These are phyloP conservation scores for Agraylea sexmaculata DNA, from an alignment of 1,140 invertebrate species.

Conservation along the genomic window DNA sequence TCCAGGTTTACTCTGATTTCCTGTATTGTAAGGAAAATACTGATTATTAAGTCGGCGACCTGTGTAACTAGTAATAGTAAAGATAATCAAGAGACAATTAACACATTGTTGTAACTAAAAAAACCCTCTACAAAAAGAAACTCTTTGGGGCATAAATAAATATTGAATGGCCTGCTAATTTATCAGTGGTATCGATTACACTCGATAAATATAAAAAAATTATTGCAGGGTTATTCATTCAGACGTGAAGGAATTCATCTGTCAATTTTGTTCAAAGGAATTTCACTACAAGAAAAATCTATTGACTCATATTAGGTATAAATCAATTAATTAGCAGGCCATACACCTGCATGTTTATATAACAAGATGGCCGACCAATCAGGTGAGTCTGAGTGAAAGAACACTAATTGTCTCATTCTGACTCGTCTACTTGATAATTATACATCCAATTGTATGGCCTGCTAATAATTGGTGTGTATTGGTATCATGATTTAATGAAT, in stretches of 20 bases:
- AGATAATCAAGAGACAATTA: slow-evolving; percentile 10
- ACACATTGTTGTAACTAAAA: slow-evolving; percentile 8
- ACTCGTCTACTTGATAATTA: neutral
- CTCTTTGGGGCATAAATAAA: no score
- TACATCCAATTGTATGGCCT: neutral
- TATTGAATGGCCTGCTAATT: no score
- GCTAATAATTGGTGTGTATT: no score
- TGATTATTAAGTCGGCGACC: no score
- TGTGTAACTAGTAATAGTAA: slow-evolving; percentile 10
- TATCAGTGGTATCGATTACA: no score
- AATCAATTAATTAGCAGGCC: neutral
- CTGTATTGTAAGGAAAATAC: no score
- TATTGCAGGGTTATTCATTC: slow-evolving; percentile 4
- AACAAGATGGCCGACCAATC: slow-evolving; percentile 1
- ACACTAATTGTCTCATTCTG: slow-evolving; percentile 2
- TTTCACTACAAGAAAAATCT: slow-evolving; percentile 13
- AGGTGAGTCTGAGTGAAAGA: neutral
- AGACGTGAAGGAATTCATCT: slow-evolving; percentile 10
- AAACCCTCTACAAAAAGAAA: slow-evolving; percentile 10
- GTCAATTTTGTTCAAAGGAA: slow-evolving; percentile 16
- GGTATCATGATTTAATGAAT: no score
- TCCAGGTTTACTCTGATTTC: no score
- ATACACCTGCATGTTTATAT: slow-evolving; percentile 1
- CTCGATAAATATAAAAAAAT: slow-evolving; percentile 12
- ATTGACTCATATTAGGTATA: slow-evolving; percentile 12